phyloP scores from a whole-genome alignment of 2,113 vertebrate species.

The Triplophysa tibetana region DNA sequence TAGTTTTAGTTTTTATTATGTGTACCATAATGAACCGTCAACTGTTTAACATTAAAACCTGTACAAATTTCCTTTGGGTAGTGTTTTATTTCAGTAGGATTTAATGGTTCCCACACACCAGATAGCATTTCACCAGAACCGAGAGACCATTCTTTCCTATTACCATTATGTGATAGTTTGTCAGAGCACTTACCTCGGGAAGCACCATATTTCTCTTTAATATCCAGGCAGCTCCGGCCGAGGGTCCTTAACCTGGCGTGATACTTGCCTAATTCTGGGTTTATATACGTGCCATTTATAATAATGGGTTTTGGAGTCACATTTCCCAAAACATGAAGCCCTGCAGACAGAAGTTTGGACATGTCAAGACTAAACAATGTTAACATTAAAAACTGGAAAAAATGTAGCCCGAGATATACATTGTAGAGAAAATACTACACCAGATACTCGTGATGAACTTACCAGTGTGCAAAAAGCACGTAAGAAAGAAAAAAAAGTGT shows the following conservation, averaged over 20 bases:
- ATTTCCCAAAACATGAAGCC: constrained; percentile 6
- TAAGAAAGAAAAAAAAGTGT: not conserved
- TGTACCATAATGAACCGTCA: no score
- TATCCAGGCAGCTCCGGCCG: constrained; percentile 44
- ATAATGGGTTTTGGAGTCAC: constrained; percentile 35
- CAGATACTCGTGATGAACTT: not conserved
- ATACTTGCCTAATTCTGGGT: constrained; percentile 51
- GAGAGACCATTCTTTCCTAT: no score
- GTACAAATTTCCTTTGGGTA: no score
- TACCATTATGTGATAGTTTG: no score
- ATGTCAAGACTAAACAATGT: not conserved
- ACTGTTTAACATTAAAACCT: no score
- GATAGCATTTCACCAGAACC: no score
- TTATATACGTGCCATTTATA: constrained; percentile 44
- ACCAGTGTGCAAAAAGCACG: constrained; percentile 6
- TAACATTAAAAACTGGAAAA: no score
- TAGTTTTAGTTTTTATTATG: no score
- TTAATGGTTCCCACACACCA: no score
- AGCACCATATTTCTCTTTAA: constrained; percentile 32
- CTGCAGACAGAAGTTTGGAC: constrained; percentile 4
- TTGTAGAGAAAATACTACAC: not conserved
- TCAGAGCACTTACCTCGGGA: constrained; percentile 17
- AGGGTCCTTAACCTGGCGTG: constrained; percentile 46
- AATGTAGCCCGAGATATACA: not conserved
- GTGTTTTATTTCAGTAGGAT: no score